A percentile compares a stretch with the other conserved stretches of the same genome.
Evolutionary conservation across 2,888 invertebrate genomes (phyloP).

Genomic region (Chelonus formosanus): DNA sequence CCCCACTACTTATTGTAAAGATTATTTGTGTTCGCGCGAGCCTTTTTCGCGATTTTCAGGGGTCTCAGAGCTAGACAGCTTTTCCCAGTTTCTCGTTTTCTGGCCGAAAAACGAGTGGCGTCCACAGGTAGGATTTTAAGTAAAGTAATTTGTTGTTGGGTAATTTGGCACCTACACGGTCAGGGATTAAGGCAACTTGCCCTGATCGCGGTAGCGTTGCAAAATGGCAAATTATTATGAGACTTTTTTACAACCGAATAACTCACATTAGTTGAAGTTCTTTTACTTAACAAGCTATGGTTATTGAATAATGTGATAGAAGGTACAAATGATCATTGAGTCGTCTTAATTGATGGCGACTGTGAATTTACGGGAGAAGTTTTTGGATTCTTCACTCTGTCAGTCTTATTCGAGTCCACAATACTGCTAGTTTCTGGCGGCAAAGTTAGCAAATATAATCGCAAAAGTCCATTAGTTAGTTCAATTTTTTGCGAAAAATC

Average conservation of each 20-base stretch:
- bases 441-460: background rate
- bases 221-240: background rate
- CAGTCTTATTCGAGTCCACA: background rate
- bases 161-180: too few relatives aligned
- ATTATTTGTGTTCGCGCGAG: too few relatives aligned
- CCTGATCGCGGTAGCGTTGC: too few relatives aligned
- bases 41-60: too few relatives aligned
- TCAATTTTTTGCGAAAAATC: constrained; percentile 1
- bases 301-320: background rate
- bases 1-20: too few relatives aligned
- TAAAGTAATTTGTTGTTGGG: too few relatives aligned
- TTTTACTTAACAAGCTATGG: background rate
- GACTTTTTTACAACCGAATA: background rate
- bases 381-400: background rate
- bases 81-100: too few relatives aligned
- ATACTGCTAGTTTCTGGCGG: background rate
- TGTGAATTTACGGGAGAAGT: background rate
- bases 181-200: too few relatives aligned
- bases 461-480: background rate
- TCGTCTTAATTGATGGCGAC: background rate
- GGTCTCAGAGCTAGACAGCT: too few relatives aligned
- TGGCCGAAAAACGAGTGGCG: too few relatives aligned
- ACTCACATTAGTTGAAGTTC: background rate
- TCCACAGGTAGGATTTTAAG: too few relatives aligned
- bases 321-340: background rate